Percentiles rank a stretch among this genome's conserved stretches.
Evolutionary conservation across 2,797 vertebrate genomes (phyloP).

Genomic region (Falco novaeseelandiae): DNA sequence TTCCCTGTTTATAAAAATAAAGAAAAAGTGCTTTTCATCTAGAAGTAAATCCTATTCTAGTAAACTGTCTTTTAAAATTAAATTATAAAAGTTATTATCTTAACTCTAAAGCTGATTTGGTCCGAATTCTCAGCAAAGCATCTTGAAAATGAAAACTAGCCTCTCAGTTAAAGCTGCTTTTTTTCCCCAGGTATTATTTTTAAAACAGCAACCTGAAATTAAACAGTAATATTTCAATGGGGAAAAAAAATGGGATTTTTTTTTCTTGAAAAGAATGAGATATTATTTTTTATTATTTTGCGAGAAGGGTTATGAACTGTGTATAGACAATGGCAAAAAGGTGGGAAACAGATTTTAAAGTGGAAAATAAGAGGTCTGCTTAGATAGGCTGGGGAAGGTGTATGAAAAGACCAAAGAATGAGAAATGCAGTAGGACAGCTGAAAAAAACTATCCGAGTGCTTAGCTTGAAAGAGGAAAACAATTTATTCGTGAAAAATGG

Average conservation of each 20-base stretch:
- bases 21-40: not conserved
- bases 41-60: not conserved
- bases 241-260: accelerated
- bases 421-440: not conserved
- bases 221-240: not conserved
- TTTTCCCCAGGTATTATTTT: not conserved
- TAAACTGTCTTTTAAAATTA: not conserved
- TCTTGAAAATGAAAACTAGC: not conserved
- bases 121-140: not conserved
- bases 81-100: not conserved
- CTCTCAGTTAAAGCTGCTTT: not conserved
- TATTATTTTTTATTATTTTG: not conserved
- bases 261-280: not conserved
- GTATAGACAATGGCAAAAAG: not conserved
- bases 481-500: not conserved
- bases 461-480: not conserved
- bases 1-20: not conserved
- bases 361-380: not conserved
- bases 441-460: not conserved
- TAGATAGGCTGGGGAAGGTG: not conserved
- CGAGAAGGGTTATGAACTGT: not conserved
- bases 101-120: not conserved
- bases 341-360: not conserved
- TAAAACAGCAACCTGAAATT: not conserved
- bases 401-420: not conserved